Base-by-base conservation (phyloP, 2,797 vertebrate genomes). In the Rhadinocentrus ornatus region DNA sequence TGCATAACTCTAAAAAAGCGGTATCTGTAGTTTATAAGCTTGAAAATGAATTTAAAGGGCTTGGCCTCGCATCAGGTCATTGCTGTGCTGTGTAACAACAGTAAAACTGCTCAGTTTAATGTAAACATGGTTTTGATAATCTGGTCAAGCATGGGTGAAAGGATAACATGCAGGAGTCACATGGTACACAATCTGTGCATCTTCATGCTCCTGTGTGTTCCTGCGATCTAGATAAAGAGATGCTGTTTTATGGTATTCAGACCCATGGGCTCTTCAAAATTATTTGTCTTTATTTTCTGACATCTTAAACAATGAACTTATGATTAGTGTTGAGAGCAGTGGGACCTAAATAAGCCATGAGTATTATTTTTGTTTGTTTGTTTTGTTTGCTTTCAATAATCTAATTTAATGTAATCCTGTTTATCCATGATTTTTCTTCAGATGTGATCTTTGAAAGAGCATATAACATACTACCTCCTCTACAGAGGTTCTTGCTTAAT, bases 41-140 rank as follows among this genome's bases (percentile, higher is more conserved):
- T 8, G 6, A 62, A 77, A 81, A 80, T 81, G 59, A 80, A 86
- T 87, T 66, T 81, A 68, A 60, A 52, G 55, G 60, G 58, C 71
- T 67, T 57, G 58, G 74, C 31, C 62, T 15, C 24, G 62, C 31
- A 35, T 63, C 65, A 62, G 69, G 66, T 63, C 32, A 31, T 2
- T n/a, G 39, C 4, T 48, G 59, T 34, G 70, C n/a, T 34, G 35
- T 71, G 59, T 35, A 34, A 66, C 26, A 29, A 24, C 26, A 13
- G 60, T 37, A 62, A 29, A 69, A 64, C 69, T 65, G 53, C 32
- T 75, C 6, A 34, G 34, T 80, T 62, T 61, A 68, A 56, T 65
- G 52, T 7, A 29, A 69, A 41, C 52, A 55, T 15, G 56, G 3
- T 34, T 70, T 50, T 41, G n/a, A 70, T 70, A 66, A 16, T 62